Evolutionary conservation across 1,140 invertebrate genomes (phyloP).

Genomic region (Meteorus sp.): DNA sequence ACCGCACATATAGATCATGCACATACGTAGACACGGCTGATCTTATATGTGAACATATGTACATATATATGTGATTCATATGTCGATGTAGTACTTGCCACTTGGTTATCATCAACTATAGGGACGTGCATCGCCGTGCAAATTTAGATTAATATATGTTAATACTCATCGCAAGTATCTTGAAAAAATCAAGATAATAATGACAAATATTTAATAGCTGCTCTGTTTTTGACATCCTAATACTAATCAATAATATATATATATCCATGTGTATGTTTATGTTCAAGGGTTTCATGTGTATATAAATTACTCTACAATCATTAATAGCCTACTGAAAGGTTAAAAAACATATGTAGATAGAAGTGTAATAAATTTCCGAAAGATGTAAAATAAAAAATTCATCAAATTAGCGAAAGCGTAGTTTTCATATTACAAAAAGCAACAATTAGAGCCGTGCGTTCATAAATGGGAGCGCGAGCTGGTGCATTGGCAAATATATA

Average conservation of each 20-base stretch:
- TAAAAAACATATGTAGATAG: conserved; percentile 23
- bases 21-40: too few relatives aligned
- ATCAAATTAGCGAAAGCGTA: conserved; percentile 48
- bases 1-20: too few relatives aligned
- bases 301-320: conserved; percentile 40
- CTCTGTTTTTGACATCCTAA: conserved; percentile 37
- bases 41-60: too few relatives aligned
- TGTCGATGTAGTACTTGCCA: too few relatives aligned
- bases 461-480: conserved; percentile 49
- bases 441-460: conserved; percentile 57
- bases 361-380: conserved; percentile 41
- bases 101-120: too few relatives aligned
- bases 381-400: conserved; percentile 18
- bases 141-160: too few relatives aligned
- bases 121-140: neutral
- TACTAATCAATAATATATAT: conserved; percentile 40
- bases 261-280: conserved; percentile 24
- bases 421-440: conserved; percentile 48
- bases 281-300: conserved; percentile 37
- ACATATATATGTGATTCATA: too few relatives aligned
- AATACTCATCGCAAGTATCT: conserved; percentile 12
- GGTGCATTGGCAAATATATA: too few relatives aligned
- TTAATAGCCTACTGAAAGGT: conserved; percentile 31
- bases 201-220: conserved; percentile 42
- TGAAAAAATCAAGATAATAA: conserved; percentile 25